Base-by-base conservation (phyloP, 1,140 invertebrate genomes). In the Aphidius ervi region DNA sequence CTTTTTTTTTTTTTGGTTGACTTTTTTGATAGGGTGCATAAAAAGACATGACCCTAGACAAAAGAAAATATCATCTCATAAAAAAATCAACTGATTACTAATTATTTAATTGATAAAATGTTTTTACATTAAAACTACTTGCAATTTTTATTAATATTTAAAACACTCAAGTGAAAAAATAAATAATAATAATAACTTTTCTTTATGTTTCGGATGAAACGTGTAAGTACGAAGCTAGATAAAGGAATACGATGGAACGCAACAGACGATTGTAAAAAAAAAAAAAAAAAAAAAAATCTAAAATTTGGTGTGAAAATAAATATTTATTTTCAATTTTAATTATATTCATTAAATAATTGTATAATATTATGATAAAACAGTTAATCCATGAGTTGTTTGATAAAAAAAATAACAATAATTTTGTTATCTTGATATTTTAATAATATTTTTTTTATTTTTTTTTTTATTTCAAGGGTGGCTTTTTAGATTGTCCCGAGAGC, bases 401-500 rank as follows among this genome's bases (percentile, higher is more conserved):
- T 48, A 9, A 37, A n/a, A 39, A 5, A 41, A 58, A 10, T n/a
- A 31, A 16, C 37, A 46, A 56, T 4, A 9, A 16, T 46, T 46
- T 46, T 23, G 45, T 56, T 6, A n/a, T 46, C 16, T 46, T 41
- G 7, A 48, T 56, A 47, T 55, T 48, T 16, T 46, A 48, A 48
- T 48, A 45, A 56, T 56, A 23, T 9, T 16, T 56, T 56, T 52
- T 47, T 64, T 63, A 47, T 56, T 49, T 47, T 64, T 63, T 66
- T 62, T 64, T 66, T 65, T 70, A 57, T 66, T 64, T 64, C 59
- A 61, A 61, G 55, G 53, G 50, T 42, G 60, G 47, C n/a, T 42
- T 47, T 48, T 61, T 56, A 61, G 59, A 58, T 45, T 9, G 45
- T 43, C 57, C 55, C 66, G 65, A 61, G 65, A 74, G 68, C 72